Conservation (phyloP, 2,888 invertebrate genomes). For the Schizaphis graminum region DNA sequence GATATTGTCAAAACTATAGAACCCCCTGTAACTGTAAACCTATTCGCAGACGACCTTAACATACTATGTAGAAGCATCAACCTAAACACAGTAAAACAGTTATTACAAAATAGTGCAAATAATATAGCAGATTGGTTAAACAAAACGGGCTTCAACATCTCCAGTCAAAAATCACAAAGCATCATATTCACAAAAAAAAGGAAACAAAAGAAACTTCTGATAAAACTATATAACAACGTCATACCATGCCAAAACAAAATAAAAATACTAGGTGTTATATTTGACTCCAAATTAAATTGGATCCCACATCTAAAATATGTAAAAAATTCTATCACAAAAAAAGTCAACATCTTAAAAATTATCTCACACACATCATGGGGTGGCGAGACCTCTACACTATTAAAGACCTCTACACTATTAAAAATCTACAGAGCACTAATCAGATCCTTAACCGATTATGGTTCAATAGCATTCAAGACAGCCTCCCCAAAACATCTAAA, state of each 20-base stretch:
- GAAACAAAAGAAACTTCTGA: not conserved
- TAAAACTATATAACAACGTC: not conserved
- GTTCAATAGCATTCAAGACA: too few species aligned
- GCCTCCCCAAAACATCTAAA: too few species aligned
- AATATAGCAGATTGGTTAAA: not conserved
- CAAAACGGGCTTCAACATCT: not conserved
- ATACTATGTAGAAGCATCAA: not conserved
- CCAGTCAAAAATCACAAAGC: not conserved
- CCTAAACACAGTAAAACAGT: not conserved
- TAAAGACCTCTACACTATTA: not conserved
- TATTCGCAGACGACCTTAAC: conserved; percentile 32
- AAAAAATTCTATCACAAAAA: not conserved
- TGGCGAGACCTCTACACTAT: not conserved
- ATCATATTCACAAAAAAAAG: not conserved
- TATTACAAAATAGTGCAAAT: not conserved
- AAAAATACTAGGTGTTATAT: not conserved
- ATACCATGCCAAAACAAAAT: not conserved
- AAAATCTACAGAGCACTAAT: too few species aligned
- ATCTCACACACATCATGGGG: not conserved
- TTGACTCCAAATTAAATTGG: conserved; percentile 8
- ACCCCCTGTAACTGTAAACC: not conserved
- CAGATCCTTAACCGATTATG: too few species aligned
- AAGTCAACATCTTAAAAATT: not conserved
- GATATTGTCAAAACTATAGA: not conserved
- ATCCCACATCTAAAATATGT: not conserved